Base-by-base conservation (phyloP, 2,113 vertebrate genomes). In the Meriones unguiculatus region DNA sequence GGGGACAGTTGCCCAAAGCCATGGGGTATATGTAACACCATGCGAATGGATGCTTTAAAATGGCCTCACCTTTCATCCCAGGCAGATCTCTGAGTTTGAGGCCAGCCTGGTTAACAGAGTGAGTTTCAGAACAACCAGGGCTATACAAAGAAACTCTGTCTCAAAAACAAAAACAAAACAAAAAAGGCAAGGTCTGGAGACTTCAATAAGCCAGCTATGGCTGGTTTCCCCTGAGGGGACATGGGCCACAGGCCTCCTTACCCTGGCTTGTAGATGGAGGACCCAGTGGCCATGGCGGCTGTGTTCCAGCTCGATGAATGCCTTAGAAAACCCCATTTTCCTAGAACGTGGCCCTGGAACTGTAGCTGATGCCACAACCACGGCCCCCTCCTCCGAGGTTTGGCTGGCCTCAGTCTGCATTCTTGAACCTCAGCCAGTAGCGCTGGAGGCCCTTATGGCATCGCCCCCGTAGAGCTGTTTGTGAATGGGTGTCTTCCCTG, bases 381-480 rank as follows among this genome's bases (percentile, higher is more conserved):
- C 80, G 20, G 14, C 57, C 57, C 59, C 9, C 9, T 38, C 4
- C 41, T 2, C 4, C 2, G 32, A 85, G 11, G 62, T 75, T 91
- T 67, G 88, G 93, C 72, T 0, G 0, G 30, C 59, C 35, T 2
- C 46, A 0, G 2, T 1, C 0, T 0, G 73, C 0, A 13, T 22
- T 30, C 85, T 57, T 59, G 88, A 65, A 7, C 54, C 0, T 2
- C 5, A 20, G 75, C 95, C 75, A 15, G 1, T 2, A 6, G 1
- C 15, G 35, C 1, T 5, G 32, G 80, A n/a, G 38, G n/a, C 75
- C n/a, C 22, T 0, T 35, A 18, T n/a, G 18, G 59, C 84, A 24
- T 10, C 0, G 5, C 24, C 25, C 4, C 24, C 0, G 0, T 7
- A 35, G 50, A 24, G 25, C 0, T 13, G 0, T 15, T 1, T 2